Conservation (phyloP, 2,113 vertebrate species). For the Eulacestoma nigropectus region DNA sequence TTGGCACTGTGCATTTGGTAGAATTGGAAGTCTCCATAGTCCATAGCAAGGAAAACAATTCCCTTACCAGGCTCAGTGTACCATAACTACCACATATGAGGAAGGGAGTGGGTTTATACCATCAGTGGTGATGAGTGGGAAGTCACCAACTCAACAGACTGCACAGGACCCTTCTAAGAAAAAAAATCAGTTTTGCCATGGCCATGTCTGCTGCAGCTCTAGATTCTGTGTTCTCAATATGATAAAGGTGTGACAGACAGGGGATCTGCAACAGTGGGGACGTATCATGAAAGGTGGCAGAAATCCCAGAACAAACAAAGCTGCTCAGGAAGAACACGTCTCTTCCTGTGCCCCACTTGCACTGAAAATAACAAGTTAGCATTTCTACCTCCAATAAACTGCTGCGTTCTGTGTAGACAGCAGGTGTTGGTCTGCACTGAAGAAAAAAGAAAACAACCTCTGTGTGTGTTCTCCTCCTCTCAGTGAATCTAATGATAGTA, state of each 20-base stretch:
- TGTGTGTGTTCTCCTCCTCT: not conserved
- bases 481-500: not conserved
- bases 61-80: not conserved
- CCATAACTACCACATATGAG: not conserved
- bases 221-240: accelerated
- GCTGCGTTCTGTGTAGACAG: not conserved
- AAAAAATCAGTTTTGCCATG: not conserved
- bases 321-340: not conserved
- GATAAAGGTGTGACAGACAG: accelerated
- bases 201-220: not conserved
- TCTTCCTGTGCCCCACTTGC: not conserved
- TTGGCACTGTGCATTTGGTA: not conserved
- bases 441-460: not conserved
- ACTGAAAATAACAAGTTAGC: not conserved
- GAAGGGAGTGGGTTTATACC: not conserved
- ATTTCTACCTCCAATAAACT: not conserved
- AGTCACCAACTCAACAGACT: not conserved
- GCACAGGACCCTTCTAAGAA: not conserved
- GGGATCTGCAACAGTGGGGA: not conserved
- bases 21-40: not conserved
- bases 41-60: not conserved
- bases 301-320: not conserved
- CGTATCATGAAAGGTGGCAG: not conserved
- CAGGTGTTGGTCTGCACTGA: not conserved
- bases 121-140: not conserved